Percentiles rank a stretch among this genome's conserved stretches.
Evolutionary conservation across 2,113 vertebrate species (phyloP).

Genomic region (Macaca fascicularis): DNA sequence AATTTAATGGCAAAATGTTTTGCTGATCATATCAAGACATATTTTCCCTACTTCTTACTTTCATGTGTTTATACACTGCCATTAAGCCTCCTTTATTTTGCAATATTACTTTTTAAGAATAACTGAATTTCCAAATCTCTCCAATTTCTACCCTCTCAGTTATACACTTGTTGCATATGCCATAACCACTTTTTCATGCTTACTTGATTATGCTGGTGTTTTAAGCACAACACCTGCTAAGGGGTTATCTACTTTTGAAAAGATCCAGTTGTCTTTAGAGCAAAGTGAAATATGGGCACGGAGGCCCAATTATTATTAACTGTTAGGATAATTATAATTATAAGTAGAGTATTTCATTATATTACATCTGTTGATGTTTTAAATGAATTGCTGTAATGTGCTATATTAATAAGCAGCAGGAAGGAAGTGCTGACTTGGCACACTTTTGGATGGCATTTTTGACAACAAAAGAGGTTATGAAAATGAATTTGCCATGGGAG

Average conservation of each 20-base stretch:
- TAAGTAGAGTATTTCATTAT: constrained; percentile 84
- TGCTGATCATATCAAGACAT: constrained; percentile 17
- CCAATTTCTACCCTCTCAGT: constrained; percentile 73
- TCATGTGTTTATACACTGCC: constrained; percentile 49
- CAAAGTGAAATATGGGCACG: constrained; percentile 80
- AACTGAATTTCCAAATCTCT: constrained; percentile 37
- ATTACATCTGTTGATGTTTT: constrained; percentile 84
- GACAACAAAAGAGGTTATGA: constrained; percentile 85
- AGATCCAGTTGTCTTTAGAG: constrained; percentile 78
- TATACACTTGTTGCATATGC: constrained; percentile 74
- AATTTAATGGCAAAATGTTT: constrained; percentile 56
- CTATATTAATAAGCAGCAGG: constrained; percentile 83
- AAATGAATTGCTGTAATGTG: constrained; percentile 81
- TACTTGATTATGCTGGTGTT: constrained; percentile 75
- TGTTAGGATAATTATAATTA: constrained; percentile 87
- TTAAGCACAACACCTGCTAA: constrained; percentile 80
- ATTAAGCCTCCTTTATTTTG: constrained; percentile 70
- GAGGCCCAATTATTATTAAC: constrained; percentile 86
- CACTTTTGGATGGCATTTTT: constrained; percentile 82
- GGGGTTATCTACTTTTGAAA: constrained; percentile 79
- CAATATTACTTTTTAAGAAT: constrained; percentile 42
- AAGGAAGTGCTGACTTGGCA: constrained; percentile 86
- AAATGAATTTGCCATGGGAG: constrained; percentile 84
- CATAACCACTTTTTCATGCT: constrained; percentile 70
- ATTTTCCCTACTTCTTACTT: constrained; percentile 63